Percentiles rank a stretch among this genome's conserved stretches.
Evolutionary conservation across 2,888 invertebrate genomes (phyloP).

Genomic region (Exephanes ischioxanthus): DNA sequence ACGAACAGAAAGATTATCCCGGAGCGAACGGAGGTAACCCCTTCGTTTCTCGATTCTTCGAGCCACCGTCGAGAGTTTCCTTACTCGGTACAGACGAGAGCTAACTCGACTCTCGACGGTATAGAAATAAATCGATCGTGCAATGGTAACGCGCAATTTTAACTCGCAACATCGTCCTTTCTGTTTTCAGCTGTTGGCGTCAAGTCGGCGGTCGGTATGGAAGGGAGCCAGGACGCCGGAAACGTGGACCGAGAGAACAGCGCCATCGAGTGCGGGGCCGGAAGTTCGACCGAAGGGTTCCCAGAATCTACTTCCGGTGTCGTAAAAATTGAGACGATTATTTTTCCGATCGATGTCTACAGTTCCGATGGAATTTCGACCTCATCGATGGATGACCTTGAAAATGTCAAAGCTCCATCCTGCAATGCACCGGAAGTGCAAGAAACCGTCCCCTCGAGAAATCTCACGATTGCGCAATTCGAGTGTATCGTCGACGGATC

Average conservation of each 20-base stretch:
- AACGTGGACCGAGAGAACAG: conserved; percentile 26
- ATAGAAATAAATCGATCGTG: neutral
- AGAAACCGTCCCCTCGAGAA: neutral
- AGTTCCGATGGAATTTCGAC: neutral
- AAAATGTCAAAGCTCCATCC: neutral
- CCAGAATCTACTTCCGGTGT: conserved; percentile 2
- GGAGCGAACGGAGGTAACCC: neutral
- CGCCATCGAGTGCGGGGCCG: conserved; percentile 34
- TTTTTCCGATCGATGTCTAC: neutral
- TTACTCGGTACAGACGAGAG: neutral
- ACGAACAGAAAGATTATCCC: neutral
- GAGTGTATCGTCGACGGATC: neutral
- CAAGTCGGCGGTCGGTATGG: conserved; percentile 28
- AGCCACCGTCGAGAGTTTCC: neutral
- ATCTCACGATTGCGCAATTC: neutral
- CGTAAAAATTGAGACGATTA: neutral
- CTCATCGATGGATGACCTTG: neutral
- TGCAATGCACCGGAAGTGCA: neutral
- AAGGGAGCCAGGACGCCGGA: conserved; percentile 24
- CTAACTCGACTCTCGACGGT: neutral
- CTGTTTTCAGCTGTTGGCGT: conserved; percentile 29
- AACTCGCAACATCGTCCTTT: neutral
- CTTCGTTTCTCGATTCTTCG: neutral
- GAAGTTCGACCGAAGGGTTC: conserved; percentile 8
- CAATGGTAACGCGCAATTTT: conserved; percentile 15